Base-by-base conservation (phyloP, 2,113 vertebrate genomes). In the Halichoerus grypus region DNA sequence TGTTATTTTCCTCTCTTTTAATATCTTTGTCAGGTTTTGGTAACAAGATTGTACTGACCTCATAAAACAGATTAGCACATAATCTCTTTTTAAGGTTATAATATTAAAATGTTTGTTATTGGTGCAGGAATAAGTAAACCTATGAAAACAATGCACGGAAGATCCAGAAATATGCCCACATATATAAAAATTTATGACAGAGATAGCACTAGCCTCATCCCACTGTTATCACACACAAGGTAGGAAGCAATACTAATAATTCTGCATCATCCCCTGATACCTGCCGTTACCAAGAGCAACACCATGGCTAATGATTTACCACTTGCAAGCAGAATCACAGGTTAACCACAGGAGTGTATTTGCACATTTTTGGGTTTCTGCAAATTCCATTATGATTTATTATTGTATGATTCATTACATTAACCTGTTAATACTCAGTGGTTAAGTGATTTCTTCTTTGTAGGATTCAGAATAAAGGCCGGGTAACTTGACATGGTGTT, bases 391-490 rank as follows among this genome's bases (percentile, higher is more conserved):
- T 80, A 90, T 21, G 15, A 28, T 49, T 92, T 94, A 85, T 86
- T 90, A 90, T 55, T 81, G n/a, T 31, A 71, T 80, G 51, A 86
- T 82, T 91, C 42, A 88, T 76, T 71, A 74, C 69, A 72, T 92
- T 93, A 91, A 91, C 42, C 69, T 91, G 36, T 91, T 81, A 85
- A 51, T 88, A 85, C 36, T 88, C 74, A n/a, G 42, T 74, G 55
- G 42, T 51, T 88, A 80, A 93, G 9, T 79, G 63, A 39, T 93
- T 95, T 96, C 51, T 53, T 67, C 71, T 81, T 71, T 69, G 9
- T 39, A 87, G 88, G 24, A 88, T 61, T 91, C 67, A 90, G 94
- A 82, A 96, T 84, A 88, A 77, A 96, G 55, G 49, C 55, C 74
- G 55, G 53, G 42, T 67, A 67, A 0, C 22, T 33, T 69, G 4